Conservation (phyloP, 2,113 vertebrate species). For the Dasyurus viverrinus region DNA sequence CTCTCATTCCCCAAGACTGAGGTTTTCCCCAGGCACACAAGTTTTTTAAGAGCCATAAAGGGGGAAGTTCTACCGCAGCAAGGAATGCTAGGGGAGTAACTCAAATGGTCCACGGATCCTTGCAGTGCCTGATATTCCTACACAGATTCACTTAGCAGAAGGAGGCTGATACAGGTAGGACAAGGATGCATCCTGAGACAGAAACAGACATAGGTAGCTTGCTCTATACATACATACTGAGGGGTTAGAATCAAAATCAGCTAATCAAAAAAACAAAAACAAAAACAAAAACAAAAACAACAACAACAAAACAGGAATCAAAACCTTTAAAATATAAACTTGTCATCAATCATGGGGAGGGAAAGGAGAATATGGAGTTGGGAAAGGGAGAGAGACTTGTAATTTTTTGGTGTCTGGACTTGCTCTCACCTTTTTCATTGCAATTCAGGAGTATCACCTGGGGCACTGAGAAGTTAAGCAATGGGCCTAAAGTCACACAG, state of each 20-base stretch:
- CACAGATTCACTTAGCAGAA: neutral
- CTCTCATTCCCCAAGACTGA: neutral
- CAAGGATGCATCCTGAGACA: neutral
- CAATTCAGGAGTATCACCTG: neutral
- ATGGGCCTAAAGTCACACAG: too few relatives aligned
- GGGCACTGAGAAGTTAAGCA: too few relatives aligned
- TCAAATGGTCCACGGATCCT: neutral
- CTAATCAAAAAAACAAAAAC: too few relatives aligned
- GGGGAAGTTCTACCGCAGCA: neutral
- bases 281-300: too few relatives aligned
- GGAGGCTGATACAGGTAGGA: neutral
- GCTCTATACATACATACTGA: neutral
- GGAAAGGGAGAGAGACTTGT: too few relatives aligned
- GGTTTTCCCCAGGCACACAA: neutral
- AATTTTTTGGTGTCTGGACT: neutral
- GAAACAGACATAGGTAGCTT: neutral
- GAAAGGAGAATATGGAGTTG: neutral
- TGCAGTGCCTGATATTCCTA: neutral
- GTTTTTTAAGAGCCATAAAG: constrained; percentile 1
- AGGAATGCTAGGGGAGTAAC: neutral
- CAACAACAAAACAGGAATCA: too few relatives aligned
- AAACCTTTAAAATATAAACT: neutral
- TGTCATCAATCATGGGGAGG: neutral
- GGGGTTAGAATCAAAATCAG: neutral
- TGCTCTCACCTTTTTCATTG: neutral